Evolutionary conservation across 2,797 vertebrate species (phyloP).

Genomic region (Uromys caudimaculatus): DNA sequence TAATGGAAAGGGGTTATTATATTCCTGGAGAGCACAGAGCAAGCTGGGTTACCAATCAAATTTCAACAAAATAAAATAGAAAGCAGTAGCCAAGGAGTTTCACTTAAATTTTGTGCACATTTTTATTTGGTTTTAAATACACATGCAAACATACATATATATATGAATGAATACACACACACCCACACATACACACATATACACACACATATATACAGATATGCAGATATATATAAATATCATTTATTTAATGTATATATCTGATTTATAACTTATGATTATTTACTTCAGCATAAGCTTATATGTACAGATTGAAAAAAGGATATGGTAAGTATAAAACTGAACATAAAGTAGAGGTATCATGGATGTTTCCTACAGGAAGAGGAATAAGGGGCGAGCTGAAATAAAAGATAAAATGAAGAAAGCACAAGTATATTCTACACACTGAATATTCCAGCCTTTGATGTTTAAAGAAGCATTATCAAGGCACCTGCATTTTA

Average conservation of each 20-base stretch:
- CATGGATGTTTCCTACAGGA: background rate
- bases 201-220: no score
- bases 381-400: background rate
- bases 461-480: conserved; percentile 51
- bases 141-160: background rate
- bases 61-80: conserved; percentile 60
- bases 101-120: conserved; percentile 9
- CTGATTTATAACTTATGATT: background rate
- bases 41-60: conserved; percentile 56
- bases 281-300: background rate
- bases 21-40: conserved; percentile 46
- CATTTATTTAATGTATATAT: conserved; percentile 59
- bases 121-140: conserved; percentile 62
- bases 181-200: background rate
- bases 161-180: background rate
- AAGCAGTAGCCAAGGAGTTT: background rate
- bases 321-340: background rate
- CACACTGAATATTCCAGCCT: conserved; percentile 2
- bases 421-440: conserved; percentile 44
- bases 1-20: background rate
- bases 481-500: conserved; percentile 45
- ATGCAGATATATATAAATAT: background rate
- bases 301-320: conserved; percentile 18
- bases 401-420: conserved; percentile 40
- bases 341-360: background rate